Percentiles rank a stretch among this genome's conserved stretches.
Evolutionary conservation across 2,888 invertebrate genomes (phyloP).

Genomic region (Amphipoea lucens): DNA sequence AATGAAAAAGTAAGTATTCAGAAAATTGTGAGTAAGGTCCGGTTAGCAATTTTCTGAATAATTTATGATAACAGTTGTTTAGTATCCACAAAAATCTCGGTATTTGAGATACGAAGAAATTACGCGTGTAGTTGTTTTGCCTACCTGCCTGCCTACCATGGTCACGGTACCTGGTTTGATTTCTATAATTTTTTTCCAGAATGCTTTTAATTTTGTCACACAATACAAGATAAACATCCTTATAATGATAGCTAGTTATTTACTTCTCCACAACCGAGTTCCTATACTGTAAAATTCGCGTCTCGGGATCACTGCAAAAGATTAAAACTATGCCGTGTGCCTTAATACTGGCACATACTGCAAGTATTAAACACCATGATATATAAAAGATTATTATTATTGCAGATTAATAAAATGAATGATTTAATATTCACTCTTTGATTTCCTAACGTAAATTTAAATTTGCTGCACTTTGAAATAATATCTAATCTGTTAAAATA

Average conservation of each 20-base stretch:
- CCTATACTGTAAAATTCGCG: not conserved
- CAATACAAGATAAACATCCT: not conserved
- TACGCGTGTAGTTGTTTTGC: not conserved
- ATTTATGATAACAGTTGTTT: not conserved
- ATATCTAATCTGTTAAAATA: not conserved
- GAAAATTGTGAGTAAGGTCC: not conserved
- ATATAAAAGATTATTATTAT: not conserved
- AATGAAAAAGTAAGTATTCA: not conserved
- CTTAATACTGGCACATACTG: not conserved
- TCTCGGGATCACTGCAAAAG: not conserved
- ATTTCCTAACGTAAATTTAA: slow-evolving; percentile 5
- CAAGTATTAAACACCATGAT: slow-evolving; percentile 8
- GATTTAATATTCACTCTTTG: not conserved
- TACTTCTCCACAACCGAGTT: not conserved
- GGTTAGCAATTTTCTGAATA: not conserved
- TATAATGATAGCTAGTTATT: not conserved
- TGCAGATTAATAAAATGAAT: not conserved
- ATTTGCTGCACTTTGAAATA: slow-evolving; percentile 8
- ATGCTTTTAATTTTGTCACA: slow-evolving; percentile 36
- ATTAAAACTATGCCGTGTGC: not conserved
- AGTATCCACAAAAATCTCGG: not conserved
- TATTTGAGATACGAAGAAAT: slow-evolving; percentile 8
- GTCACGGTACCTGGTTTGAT: not conserved
- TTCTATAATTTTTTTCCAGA: not conserved
- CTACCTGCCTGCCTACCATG: not conserved